Evolutionary conservation across 2,113 vertebrate species (phyloP), one percentile per base, ranked within the genome.

Genomic region (Colaptes auratus): DNA sequence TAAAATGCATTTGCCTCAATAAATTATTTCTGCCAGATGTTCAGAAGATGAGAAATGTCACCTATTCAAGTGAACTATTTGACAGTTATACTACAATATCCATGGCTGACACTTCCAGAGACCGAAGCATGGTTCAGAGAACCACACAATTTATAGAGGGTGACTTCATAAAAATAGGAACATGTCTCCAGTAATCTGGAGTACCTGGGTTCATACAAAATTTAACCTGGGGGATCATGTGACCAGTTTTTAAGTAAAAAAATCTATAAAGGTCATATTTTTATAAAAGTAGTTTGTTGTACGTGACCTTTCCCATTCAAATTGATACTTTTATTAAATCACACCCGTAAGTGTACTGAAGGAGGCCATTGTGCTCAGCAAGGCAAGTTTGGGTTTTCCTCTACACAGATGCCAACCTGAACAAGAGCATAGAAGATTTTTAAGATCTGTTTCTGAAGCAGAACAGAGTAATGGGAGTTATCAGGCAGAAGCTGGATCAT

Each of bases 401-500:
- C 18, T 81, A 85, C 35, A 59, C 6, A 84, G 88, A 93, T 84
- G 79, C 97, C 56, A 94, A 99, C 99, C 99, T 99, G 99, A 75
- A 99, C 98, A 18, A 99, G 98, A 42, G 99, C 98, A 65, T 99
- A 98, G 96, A 99, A 99, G 97, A 99, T 99, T 97, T 99, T 99
- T 80, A 99, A 98, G 94, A 99, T 99, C 96, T 99, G 99, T 73
- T 99, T 99, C 98, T 99, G 99, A 86, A 99, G 98, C 77, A 99
- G 98, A 50, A 99, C 99, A 52, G 99, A 99, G 94, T 98, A 98
- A 92, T 99, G 98, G 30, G 98, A 99, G 60, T 97, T 94, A 59
- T 99, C 99, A 1, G 97, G 97, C 88, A 99, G 96, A 59, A 99
- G 98, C 80, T 99, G 99, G 72, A 98, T 96, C 87, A 99, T 98